Conservation (phyloP, 2,888 invertebrate genomes). For the Muscina levida region DNA sequence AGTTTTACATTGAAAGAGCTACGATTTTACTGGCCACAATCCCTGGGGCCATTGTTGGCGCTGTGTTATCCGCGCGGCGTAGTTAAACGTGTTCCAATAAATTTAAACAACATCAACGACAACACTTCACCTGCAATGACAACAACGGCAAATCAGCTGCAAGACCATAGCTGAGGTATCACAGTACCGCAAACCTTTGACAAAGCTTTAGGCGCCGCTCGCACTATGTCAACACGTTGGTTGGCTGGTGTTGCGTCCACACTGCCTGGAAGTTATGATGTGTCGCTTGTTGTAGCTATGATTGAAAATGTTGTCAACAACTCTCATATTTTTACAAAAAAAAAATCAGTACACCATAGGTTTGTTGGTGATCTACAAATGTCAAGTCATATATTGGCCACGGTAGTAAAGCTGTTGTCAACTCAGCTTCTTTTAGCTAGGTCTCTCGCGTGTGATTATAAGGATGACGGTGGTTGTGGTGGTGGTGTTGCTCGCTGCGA, state of each 20-base stretch:
- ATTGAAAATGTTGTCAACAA: slow-evolving; percentile 59
- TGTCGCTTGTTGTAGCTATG: slow-evolving; percentile 32
- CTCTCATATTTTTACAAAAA: slow-evolving; percentile 58
- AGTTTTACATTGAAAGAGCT: too few species aligned
- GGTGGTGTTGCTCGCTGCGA: not conserved
- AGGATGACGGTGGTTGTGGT: not conserved
- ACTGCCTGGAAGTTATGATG: slow-evolving; percentile 17
- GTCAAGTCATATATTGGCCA: slow-evolving; percentile 57
- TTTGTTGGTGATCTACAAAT: slow-evolving; percentile 54
- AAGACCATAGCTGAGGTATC: not conserved
- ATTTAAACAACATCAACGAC: slow-evolving; percentile 19
- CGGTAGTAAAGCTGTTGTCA: not conserved
- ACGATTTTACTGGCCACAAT: slow-evolving; percentile 18
- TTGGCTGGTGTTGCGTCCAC: not conserved
- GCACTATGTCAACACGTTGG: not conserved
- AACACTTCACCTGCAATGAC: not conserved
- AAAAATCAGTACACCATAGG: slow-evolving; percentile 55
- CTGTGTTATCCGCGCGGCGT: slow-evolving; percentile 54
- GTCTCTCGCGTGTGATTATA: not conserved
- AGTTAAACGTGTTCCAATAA: slow-evolving; percentile 58
- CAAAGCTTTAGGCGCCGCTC: not conserved
- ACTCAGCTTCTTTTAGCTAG: not conserved
- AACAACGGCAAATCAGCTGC: not conserved
- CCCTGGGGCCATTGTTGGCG: slow-evolving; percentile 55
- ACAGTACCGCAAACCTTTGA: slow-evolving; percentile 9